Base-by-base conservation (phyloP, 2,888 invertebrate genomes). In the Rhagium mordax region DNA sequence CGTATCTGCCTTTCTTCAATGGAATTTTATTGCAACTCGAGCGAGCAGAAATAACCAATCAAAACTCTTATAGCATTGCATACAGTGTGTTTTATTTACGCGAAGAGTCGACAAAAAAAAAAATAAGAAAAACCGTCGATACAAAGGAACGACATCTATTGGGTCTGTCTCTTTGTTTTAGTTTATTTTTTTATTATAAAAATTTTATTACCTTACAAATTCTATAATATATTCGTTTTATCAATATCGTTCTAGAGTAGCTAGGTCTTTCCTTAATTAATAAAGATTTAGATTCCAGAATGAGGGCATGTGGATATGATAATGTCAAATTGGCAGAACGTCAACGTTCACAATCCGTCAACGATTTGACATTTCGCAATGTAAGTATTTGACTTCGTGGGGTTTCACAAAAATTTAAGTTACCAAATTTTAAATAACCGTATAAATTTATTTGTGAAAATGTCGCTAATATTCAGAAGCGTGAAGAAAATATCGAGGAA, bases 401-500 rank as follows among this genome's bases (percentile, higher is more conserved):
- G 65, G 51, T 18, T 65, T 33, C 51, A 18, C 27, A 24, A 29
- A 65, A 65, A 65, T 51, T 65, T 53, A 51, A 24, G 51, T 51
- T 24, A 16, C 29, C 18, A 65, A 65, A 51, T 29, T 53, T 53
- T 20, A 10, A 15, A 65, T 51, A 62, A 7, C 24, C 16, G 15
- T 10, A 27, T 15, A 65, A 65, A 51, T 65, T 53, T 16, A 29
- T 27, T 18, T 27, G 65, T 65, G 48, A 76, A 27, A 5, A 78
- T 78, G 78, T 78, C 78, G 41, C 61, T 78, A 8, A 74, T 53
- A n/a, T 76, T 78, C 41, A 74, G 71, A 69, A 70, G 72, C 47
- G 75, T 75, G 5, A 75, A 70, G 20, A 75, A 75, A 68, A 74
- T 76, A 33, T 75, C 76, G 7, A 69, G 71, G 51, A 74, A 60